phyloP scores from a whole-genome alignment of 2,797 vertebrate species.

The Anguilla anguilla region DNA sequence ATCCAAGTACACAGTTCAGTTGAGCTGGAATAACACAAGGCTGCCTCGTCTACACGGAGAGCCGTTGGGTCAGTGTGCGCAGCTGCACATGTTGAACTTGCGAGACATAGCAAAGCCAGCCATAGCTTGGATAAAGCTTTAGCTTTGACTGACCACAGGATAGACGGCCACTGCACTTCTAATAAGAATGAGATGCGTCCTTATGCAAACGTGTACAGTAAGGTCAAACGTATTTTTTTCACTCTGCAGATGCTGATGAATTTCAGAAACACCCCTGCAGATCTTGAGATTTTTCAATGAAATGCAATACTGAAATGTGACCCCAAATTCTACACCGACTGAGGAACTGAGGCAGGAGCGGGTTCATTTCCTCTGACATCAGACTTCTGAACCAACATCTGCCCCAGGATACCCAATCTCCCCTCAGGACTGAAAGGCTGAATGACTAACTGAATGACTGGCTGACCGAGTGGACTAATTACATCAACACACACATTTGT shows the following conservation, averaged over 20 bases:
- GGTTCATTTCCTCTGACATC: not conserved
- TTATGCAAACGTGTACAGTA: not conserved
- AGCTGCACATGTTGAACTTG: not conserved
- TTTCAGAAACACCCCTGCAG: too few relatives aligned
- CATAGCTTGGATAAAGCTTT: not conserved
- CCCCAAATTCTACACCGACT: not conserved
- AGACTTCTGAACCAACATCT: not conserved
- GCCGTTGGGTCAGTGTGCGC: too few relatives aligned
- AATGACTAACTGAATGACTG: not conserved
- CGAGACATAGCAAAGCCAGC: not conserved
- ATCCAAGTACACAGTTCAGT: too few relatives aligned
- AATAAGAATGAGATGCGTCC: not conserved
- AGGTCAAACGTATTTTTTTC: not conserved
- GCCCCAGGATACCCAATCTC: not conserved
- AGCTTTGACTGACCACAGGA: not conserved
- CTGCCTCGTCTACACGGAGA: too few relatives aligned
- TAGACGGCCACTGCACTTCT: not conserved
- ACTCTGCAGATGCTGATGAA: not conserved
- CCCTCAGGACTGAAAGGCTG: not conserved
- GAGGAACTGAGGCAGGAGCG: not conserved
- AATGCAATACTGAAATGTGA: not conserved
- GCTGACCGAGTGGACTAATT: not conserved
- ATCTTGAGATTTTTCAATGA: not conserved
- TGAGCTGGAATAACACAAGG: too few relatives aligned
- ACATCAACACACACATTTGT: not conserved